Base-by-base conservation (phyloP, 2,888 invertebrate species). In the Volucella bombylans region DNA sequence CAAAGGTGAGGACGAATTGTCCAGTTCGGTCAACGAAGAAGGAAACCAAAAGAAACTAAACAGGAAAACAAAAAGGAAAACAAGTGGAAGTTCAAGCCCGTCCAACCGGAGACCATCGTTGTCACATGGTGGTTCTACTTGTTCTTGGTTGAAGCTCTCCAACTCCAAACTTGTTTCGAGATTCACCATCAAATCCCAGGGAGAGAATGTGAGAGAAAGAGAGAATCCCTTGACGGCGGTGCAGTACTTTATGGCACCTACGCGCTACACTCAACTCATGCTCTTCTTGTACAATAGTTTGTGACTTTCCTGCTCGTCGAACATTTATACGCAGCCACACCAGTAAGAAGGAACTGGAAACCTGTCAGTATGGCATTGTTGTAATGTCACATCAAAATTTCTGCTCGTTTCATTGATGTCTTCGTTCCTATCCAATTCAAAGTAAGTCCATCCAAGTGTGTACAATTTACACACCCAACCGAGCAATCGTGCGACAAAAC, bases 81-180 rank as follows among this genome's bases (percentile, higher is more conserved):
- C 59, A 67, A 57, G 64, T 79, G 73, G 73, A 80, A 85, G 85
- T 81, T 85, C 85, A 85, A 85, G 71, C 81, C 83, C 71, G 83
- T 77, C 72, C 71, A 80, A 71, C 73, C 65, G 80, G 52, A 69
- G 74, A 38, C 54, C 41, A 54, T 31, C 50, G 43, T 57, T 50
- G 85, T 81, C 85, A 85, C 85, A 85, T 85, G 85, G 85, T 85
- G 85, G 81, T 81, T 85, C 76, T 80, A 81, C 85, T 77, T 76
- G 85, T 81, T 85, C 76, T 80, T 59, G 38, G 18, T 61, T 49
- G 52, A 57, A 39, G 31, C 62, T 68, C 52, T 61, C 50, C 38
- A 43, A 43, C 61, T 68, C 54, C 39, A 81, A 85, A 85, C 83
- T 71, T 62, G 85, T 72, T 81, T 62, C 57, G 64, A 50, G 59